A percentile compares a stretch with the other conserved stretches of the same genome.
These are phyloP conservation scores for Conus betulinus DNA, from an alignment of 1,140 invertebrate species.

Conservation along the genomic window DNA sequence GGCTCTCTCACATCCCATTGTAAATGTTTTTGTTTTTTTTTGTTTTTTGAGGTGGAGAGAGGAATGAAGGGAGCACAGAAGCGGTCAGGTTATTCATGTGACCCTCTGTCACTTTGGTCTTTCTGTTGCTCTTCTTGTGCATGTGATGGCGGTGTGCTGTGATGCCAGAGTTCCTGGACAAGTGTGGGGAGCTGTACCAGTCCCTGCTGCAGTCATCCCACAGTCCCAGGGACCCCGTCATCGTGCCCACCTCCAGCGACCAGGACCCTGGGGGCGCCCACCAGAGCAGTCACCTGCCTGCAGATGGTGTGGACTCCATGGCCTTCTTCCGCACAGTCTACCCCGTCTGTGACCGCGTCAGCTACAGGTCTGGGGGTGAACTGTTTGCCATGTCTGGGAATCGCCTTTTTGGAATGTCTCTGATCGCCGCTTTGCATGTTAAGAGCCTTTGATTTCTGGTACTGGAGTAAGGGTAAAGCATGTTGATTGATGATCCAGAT, in stretches of 20 bases:
- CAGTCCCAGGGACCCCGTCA: conserved; percentile 70
- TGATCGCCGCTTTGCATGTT: too few relatives aligned
- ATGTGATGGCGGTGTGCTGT: neutral
- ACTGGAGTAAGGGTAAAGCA: too few relatives aligned
- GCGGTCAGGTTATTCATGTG: too few relatives aligned
- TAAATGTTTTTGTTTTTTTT: too few relatives aligned
- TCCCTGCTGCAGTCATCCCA: conserved; percentile 62
- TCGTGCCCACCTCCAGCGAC: conserved; percentile 70
- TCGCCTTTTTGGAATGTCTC: too few relatives aligned
- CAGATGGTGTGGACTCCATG: conserved; percentile 72
- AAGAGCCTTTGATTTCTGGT: too few relatives aligned
- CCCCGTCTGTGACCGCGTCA: conserved; percentile 65
- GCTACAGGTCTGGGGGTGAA: conserved; percentile 57
- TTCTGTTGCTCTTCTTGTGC: too few relatives aligned
- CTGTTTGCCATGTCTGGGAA: neutral
- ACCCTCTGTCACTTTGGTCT: too few relatives aligned
- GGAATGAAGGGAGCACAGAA: too few relatives aligned
- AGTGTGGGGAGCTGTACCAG: conserved; percentile 68
- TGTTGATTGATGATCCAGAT: too few relatives aligned
- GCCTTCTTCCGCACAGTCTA: conserved; percentile 70
- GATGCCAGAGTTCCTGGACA: conserved; percentile 70
- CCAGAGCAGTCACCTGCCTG: conserved; percentile 54
- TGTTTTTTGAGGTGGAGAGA: too few relatives aligned
- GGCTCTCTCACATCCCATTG: too few relatives aligned
- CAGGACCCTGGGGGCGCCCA: conserved; percentile 56